phyloP scores from a whole-genome alignment of 2,113 vertebrate species.

The Thamnaconus septentrionalis region DNA sequence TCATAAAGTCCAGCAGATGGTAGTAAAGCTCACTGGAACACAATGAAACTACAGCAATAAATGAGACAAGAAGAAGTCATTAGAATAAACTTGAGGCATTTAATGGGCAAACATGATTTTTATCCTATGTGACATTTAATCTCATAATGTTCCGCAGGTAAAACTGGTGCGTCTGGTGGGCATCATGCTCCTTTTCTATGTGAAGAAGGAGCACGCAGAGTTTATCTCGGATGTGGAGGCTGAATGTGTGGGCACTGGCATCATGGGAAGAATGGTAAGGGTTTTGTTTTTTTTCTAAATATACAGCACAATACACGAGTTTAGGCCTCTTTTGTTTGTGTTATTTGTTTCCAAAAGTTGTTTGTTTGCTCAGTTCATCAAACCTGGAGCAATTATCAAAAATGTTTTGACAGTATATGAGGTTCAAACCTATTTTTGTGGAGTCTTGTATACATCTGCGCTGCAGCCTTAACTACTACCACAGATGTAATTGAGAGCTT shows the following conservation, averaged over 20 bases:
- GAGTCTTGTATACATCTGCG: too few species aligned
- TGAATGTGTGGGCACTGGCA: conserved; percentile 94
- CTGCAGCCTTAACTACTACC: too few species aligned
- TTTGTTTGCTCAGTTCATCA: too few species aligned
- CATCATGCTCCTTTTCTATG: conserved; percentile 92
- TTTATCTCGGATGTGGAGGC: conserved; percentile 87
- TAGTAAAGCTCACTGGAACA: neutral
- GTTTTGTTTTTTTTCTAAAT: neutral
- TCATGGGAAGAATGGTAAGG: conserved; percentile 98
- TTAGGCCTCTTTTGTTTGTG: neutral
- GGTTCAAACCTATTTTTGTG: too few species aligned
- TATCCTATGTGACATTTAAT: neutral
- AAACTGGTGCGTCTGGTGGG: conserved; percentile 91
- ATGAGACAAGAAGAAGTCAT: neutral
- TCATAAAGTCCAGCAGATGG: neutral
- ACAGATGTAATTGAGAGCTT: too few species aligned
- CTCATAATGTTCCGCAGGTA: conserved; percentile 75
- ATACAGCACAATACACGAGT: neutral
- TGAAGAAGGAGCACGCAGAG: conserved; percentile 85
- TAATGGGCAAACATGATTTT: too few species aligned
- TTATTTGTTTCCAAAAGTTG: neutral
- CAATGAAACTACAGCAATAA: neutral
- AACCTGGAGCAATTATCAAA: too few species aligned
- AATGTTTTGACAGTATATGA: too few species aligned
- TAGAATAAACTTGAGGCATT: too few species aligned